These are phyloP conservation scores for Lordiphosa stackelbergi DNA, from an alignment of 1,140 invertebrate genomes.

Conservation along the genomic window DNA sequence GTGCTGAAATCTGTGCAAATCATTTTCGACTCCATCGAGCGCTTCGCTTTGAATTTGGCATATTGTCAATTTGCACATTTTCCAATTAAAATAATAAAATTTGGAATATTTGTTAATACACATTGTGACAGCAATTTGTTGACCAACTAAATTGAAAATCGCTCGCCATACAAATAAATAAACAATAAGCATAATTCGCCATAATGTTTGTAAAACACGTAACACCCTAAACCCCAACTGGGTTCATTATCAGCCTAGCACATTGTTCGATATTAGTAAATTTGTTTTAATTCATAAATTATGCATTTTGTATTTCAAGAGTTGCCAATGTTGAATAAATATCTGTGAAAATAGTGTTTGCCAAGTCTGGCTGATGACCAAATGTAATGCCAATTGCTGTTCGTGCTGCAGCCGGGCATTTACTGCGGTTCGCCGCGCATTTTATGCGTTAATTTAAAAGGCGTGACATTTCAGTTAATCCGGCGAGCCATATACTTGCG, in stretches of 20 bases:
- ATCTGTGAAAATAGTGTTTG: slow-evolving; percentile 5
- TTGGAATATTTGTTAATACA: slow-evolving; percentile 64
- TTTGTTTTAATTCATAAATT: slow-evolving; percentile 40
- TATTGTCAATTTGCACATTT: too few relatives aligned
- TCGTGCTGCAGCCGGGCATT: slow-evolving; percentile 25
- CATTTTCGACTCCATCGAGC: too few relatives aligned
- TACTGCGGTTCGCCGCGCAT: slow-evolving; percentile 54
- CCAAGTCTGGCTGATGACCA: slow-evolving; percentile 3
- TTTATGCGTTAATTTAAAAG: slow-evolving; percentile 58
- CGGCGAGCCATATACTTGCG: slow-evolving; percentile 3
- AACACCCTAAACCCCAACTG: slow-evolving; percentile 12
- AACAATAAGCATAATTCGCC: slow-evolving; percentile 18
- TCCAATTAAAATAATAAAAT: slow-evolving; percentile 22
- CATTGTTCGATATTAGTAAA: slow-evolving; percentile 36
- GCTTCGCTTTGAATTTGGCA: too few relatives aligned
- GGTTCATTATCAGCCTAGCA: slow-evolving; percentile 65
- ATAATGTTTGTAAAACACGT: slow-evolving; percentile 51
- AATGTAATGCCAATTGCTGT: slow-evolving; percentile 8
- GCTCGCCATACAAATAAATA: slow-evolving; percentile 17
- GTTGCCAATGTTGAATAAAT: too few relatives aligned
- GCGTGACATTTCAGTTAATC: slow-evolving; percentile 60
- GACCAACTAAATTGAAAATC: slow-evolving; percentile 59
- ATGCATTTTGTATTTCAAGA: slow-evolving; percentile 14
- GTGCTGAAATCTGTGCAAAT: too few relatives aligned
- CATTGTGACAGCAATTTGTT: slow-evolving; percentile 57